Percentiles rank a stretch among this genome's conserved stretches.
phyloP scores from a whole-genome alignment of 23 tunicate genomes.

The Diplosoma virens region DNA sequence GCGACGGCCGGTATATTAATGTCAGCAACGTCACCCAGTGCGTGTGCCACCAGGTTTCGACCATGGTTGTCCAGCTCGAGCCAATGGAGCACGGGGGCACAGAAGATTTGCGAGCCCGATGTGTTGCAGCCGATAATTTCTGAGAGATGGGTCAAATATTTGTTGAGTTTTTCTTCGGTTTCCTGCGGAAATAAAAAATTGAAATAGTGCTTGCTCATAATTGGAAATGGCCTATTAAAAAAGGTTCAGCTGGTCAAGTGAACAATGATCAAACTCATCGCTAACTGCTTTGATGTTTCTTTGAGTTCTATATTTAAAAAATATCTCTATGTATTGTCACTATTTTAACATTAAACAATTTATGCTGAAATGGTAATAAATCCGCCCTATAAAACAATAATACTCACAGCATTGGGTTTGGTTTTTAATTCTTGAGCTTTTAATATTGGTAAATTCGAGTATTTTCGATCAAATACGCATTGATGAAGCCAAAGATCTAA shows the following conservation, averaged over 20 bases:
- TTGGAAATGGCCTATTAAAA: too few relatives aligned
- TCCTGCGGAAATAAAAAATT: too few relatives aligned
- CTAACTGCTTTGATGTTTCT: too few relatives aligned
- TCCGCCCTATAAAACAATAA: too few relatives aligned
- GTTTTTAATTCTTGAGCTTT: slow-evolving; percentile 14
- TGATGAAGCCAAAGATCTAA: slow-evolving; percentile 78
- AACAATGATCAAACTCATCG: too few relatives aligned
- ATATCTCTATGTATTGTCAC: too few relatives aligned
- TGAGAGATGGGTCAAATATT: slow-evolving; percentile 46
- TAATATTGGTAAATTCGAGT: slow-evolving; percentile 41
- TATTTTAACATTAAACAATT: too few relatives aligned
- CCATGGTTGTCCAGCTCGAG: slow-evolving; percentile 85
- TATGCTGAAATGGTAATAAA: too few relatives aligned
- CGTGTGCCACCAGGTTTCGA: slow-evolving; percentile 70
- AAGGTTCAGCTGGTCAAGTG: too few relatives aligned
- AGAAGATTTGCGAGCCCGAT: slow-evolving; percentile 57
- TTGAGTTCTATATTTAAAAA: too few relatives aligned
- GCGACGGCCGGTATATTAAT: slow-evolving; percentile 95
- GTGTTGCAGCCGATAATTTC: slow-evolving; percentile 21
- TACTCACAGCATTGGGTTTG: slow-evolving; percentile 35
- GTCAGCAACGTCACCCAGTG: slow-evolving; percentile 87
- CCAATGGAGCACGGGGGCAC: slow-evolving; percentile 95
- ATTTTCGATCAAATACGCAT: slow-evolving; percentile 80
- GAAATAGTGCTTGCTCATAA: too few relatives aligned
- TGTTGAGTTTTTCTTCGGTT: slow-evolving; percentile 38